phyloP scores from a whole-genome alignment of 2,888 invertebrate species.

The Atrina japonica region DNA sequence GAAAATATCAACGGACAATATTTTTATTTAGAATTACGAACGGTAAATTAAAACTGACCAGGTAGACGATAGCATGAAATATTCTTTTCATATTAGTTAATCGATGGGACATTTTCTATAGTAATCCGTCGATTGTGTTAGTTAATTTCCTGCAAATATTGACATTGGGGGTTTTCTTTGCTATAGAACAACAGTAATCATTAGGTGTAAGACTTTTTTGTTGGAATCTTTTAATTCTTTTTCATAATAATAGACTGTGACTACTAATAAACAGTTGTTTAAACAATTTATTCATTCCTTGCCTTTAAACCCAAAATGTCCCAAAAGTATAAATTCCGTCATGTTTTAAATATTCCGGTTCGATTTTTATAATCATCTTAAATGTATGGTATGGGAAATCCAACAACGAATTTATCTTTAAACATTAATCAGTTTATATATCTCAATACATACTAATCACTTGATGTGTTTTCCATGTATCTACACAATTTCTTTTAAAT shows the following conservation, averaged over 20 bases:
- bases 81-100: not conserved
- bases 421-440: no score
- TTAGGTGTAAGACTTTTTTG: no score
- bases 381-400: no score
- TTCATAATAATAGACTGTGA: not conserved
- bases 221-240: no score
- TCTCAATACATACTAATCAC: no score
- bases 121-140: constrained; percentile 11
- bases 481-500: no score
- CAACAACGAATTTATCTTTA: no score
- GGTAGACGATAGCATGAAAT: no score
- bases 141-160: constrained; percentile 15
- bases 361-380: no score
- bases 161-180: constrained; percentile 1
- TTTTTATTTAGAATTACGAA: constrained; percentile 10
- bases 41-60: no score
- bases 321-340: not conserved
- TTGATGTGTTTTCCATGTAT: no score
- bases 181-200: not conserved
- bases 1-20: not conserved
- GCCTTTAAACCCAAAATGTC: not conserved
- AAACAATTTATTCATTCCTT: constrained; percentile 1
- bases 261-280: not conserved
- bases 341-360: no score
- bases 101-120: constrained; percentile 1